Conservation (phyloP, 2,797 vertebrate genomes). For the Nyctalus aviator region DNA sequence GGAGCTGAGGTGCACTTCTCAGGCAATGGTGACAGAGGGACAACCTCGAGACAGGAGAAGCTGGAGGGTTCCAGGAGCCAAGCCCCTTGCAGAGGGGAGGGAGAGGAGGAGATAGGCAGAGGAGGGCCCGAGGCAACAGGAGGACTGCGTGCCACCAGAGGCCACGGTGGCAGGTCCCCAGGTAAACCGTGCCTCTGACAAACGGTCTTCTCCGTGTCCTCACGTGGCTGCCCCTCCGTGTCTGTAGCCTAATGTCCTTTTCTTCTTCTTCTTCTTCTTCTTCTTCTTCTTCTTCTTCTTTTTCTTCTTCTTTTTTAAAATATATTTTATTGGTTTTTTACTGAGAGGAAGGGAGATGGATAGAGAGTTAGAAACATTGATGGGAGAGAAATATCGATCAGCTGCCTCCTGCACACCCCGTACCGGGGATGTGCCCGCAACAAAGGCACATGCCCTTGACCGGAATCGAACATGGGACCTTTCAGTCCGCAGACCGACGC, state of each 20-base stretch:
- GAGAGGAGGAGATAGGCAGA: background rate
- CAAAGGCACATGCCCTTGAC: too few species aligned
- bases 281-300: background rate
- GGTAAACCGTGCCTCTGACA: background rate
- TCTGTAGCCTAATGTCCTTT: too few species aligned
- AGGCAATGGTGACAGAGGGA: background rate
- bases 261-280: background rate
- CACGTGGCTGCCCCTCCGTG: rapidly evolving
- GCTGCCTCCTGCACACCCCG: too few species aligned
- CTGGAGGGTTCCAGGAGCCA: background rate
- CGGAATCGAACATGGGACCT: too few species aligned
- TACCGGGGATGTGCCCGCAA: too few species aligned
- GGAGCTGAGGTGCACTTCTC: background rate
- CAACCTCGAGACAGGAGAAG: background rate
- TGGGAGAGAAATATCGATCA: too few species aligned
- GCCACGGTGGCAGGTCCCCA: rapidly evolving
- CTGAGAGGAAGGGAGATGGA: too few species aligned
- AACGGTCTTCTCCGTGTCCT: background rate
- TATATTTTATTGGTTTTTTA: too few species aligned
- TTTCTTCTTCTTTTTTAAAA: too few species aligned
- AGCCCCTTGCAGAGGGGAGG: background rate
- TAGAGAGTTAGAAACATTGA: too few species aligned
- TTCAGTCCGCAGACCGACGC: too few species aligned
- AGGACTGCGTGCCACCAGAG: background rate
- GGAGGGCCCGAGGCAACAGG: rapidly evolving